Percentiles rank a stretch among this genome's conserved stretches.
Conservation (phyloP, 2,797 vertebrate species). For the Hyperoplus immaculatus region DNA sequence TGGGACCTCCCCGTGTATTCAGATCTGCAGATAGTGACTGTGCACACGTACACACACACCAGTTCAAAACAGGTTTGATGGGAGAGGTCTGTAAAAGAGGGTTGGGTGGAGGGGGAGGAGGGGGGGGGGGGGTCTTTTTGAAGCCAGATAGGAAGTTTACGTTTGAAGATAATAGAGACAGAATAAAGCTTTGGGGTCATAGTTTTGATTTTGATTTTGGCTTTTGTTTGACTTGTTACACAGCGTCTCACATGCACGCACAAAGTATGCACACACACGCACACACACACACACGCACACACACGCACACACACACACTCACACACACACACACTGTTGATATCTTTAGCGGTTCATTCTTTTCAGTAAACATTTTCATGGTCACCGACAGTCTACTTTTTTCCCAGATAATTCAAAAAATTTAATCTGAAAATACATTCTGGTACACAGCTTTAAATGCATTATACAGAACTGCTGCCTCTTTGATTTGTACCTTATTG, state of each 20-base stretch:
- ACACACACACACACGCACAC: too few species aligned
- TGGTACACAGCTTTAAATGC: background rate
- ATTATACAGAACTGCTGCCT: background rate
- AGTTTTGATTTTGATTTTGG: conserved; percentile 17
- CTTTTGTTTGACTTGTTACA: background rate
- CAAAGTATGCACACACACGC: too few species aligned
- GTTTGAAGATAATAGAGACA: conserved; percentile 38
- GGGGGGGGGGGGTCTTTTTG: conserved; percentile 35
- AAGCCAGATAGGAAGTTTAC: conserved; percentile 59
- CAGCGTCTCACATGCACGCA: too few species aligned
- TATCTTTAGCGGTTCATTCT: too few species aligned
- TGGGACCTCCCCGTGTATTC: conserved; percentile 19
- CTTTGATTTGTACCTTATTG: conserved; percentile 9
- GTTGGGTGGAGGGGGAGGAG: too few species aligned
- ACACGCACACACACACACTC: too few species aligned
- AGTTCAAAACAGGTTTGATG: conserved; percentile 16
- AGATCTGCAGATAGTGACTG: conserved; percentile 42
- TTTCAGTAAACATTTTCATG: background rate
- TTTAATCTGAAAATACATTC: background rate
- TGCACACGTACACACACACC: conserved; percentile 52
- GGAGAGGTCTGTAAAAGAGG: conserved; percentile 8
- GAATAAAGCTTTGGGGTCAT: conserved; percentile 23
- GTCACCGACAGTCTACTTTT: background rate
- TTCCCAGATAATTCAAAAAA: background rate
- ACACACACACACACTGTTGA: too few species aligned